These are phyloP conservation scores for Clarias gariepinus DNA, from an alignment of 2,113 vertebrate species.

Conservation along the genomic window DNA sequence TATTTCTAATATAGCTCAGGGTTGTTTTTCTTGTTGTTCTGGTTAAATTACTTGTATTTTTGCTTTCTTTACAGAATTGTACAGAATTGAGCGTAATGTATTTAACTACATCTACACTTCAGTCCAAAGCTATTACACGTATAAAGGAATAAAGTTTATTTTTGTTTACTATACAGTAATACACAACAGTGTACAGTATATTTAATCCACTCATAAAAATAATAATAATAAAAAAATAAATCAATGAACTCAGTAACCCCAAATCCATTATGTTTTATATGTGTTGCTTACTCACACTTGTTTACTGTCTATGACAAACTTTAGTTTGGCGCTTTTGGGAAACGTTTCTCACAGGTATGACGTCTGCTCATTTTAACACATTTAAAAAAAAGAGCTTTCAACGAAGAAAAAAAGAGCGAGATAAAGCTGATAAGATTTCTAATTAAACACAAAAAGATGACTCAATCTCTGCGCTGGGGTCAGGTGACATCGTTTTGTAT, in stretches of 20 bases:
- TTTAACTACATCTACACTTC: background rate
- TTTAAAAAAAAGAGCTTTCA: background rate
- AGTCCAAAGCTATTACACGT: background rate
- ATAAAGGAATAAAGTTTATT: background rate
- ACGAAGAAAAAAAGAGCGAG: background rate
- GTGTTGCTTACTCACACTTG: background rate
- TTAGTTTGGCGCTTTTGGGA: background rate
- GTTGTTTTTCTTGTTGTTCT: too few relatives aligned
- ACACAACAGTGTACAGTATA: background rate
- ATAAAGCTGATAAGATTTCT: slow-evolving; percentile 8
- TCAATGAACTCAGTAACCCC: background rate
- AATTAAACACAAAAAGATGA: slow-evolving; percentile 31
- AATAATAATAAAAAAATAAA: too few relatives aligned
- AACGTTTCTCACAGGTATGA: slow-evolving; percentile 20
- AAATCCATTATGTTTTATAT: background rate
- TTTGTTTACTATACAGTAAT: background rate
- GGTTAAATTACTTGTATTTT: background rate
- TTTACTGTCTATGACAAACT: slow-evolving; percentile 11
- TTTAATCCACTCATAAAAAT: background rate
- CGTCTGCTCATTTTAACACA: slow-evolving; percentile 16
- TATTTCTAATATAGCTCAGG: background rate
- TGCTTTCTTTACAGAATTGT: background rate
- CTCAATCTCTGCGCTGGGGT: background rate
- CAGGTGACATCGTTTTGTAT: background rate
- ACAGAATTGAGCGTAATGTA: background rate